phyloP scores from a whole-genome alignment of 2,888 invertebrate species.

The Drosophila fungiperda region DNA sequence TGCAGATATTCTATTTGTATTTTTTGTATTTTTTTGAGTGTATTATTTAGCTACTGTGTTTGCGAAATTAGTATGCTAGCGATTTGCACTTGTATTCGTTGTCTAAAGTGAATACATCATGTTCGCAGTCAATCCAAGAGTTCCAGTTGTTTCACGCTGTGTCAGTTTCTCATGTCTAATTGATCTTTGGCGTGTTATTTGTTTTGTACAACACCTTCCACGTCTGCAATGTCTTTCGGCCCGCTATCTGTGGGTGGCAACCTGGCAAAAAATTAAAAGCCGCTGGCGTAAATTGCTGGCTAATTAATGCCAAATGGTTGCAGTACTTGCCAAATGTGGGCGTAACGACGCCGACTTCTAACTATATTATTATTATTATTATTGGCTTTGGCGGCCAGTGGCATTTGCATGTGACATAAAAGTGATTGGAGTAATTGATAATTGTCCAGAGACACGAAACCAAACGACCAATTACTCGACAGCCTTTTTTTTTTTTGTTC shows the following conservation, averaged over 20 bases:
- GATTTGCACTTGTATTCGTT: constrained; percentile 20
- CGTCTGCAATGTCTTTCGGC: constrained; percentile 40
- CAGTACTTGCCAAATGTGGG: constrained; percentile 55
- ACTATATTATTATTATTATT: constrained; percentile 73
- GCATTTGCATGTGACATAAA: constrained; percentile 80
- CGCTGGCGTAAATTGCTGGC: constrained; percentile 72
- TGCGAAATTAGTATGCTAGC: constrained; percentile 22
- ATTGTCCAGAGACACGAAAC: constrained; percentile 75
- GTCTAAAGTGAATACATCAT: constrained; percentile 38
- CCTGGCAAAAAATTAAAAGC: constrained; percentile 65
- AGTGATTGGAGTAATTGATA: constrained; percentile 80
- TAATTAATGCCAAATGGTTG: constrained; percentile 75
- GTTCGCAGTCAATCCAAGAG: constrained; percentile 53
- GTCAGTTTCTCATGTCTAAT: constrained; percentile 64
- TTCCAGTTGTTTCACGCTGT: constrained; percentile 51
- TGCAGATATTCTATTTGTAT: not conserved
- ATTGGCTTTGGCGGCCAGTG: constrained; percentile 55
- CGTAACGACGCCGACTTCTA: constrained; percentile 68
- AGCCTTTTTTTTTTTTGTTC: constrained; percentile 14
- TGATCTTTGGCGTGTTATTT: constrained; percentile 68
- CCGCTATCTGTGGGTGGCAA: constrained; percentile 58
- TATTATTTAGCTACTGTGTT: constrained; percentile 29
- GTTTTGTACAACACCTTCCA: constrained; percentile 64
- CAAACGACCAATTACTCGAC: constrained; percentile 64
- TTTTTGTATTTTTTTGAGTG: not conserved